Percentiles rank a stretch among this genome's conserved stretches.
Evolutionary conservation across 2,797 vertebrate genomes (phyloP).

Genomic region (Alosa sapidissima): DNA sequence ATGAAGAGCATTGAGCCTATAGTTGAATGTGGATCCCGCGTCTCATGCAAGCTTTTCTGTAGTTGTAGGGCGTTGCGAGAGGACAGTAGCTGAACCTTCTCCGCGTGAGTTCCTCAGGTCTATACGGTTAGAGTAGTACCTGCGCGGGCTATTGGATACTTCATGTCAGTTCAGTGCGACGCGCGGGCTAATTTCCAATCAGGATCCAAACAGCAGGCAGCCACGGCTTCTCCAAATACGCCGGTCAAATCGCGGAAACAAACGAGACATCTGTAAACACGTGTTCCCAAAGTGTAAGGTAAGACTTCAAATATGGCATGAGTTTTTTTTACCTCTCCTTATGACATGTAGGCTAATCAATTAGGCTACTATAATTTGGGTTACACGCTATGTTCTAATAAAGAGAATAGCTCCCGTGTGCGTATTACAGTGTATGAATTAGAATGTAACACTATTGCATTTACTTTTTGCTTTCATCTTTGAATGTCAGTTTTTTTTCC

Average conservation of each 20-base stretch:
- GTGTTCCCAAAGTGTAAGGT: not conserved
- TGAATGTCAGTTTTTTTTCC: not conserved
- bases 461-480: not conserved
- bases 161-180: not conserved
- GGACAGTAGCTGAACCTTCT: not conserved
- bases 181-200: conserved; percentile 9
- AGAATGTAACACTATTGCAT: not conserved
- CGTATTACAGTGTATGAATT: not conserved
- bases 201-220: not conserved
- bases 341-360: not conserved
- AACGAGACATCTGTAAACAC: not conserved
- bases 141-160: not conserved
- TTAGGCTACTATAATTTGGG: not conserved
- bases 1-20: not conserved
- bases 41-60: not conserved
- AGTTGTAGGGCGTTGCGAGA: not conserved
- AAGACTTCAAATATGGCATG: not conserved
- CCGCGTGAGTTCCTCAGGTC: not conserved
- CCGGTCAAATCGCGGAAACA: not conserved
- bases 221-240: not conserved
- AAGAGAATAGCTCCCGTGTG: not conserved
- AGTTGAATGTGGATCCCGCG: not conserved
- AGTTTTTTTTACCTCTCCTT: not conserved
- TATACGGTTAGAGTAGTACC: not conserved
- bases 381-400: not conserved